Evolutionary conservation across 2,888 invertebrate genomes (phyloP).

Genomic region (Xanthia togata): DNA sequence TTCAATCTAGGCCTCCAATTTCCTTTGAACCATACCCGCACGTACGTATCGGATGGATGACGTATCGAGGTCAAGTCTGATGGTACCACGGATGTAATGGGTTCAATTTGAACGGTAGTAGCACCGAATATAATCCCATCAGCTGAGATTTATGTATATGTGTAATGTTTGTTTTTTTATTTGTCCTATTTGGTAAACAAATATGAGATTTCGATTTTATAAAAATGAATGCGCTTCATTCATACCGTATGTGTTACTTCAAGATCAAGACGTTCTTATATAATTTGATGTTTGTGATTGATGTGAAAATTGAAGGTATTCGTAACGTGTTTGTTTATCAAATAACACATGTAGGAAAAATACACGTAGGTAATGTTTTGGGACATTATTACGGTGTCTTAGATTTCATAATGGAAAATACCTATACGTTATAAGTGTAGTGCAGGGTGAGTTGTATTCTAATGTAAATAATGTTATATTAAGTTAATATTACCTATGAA

Average conservation of each 20-base stretch:
- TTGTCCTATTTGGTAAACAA: not conserved
- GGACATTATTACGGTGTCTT: not conserved
- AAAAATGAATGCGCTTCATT: not conserved
- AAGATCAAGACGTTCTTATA: not conserved
- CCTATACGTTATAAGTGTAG: not conserved
- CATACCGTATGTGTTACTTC: not conserved
- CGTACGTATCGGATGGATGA: conserved; percentile 45
- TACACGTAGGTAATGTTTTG: conserved; percentile 7
- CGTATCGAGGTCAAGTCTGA: conserved; percentile 57
- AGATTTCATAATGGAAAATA: conserved; percentile 13
- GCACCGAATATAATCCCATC: not conserved
- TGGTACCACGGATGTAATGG: conserved; percentile 15
- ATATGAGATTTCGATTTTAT: not conserved
- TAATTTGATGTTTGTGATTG: not conserved
- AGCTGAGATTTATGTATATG: not conserved
- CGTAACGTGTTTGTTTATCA: conserved; percentile 11
- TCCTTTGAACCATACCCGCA: conserved; percentile 45
- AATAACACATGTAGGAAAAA: not conserved
- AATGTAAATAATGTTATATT: not conserved
- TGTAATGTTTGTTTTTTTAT: not conserved
- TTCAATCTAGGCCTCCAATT: conserved; percentile 58
- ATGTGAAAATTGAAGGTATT: not conserved
- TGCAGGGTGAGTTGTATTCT: conserved; percentile 15
- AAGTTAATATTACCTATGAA: no score
- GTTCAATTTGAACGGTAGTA: not conserved